These are phyloP conservation scores for Diachrysia chrysitis DNA, from an alignment of 2,888 invertebrate genomes.

Conservation along the genomic window DNA sequence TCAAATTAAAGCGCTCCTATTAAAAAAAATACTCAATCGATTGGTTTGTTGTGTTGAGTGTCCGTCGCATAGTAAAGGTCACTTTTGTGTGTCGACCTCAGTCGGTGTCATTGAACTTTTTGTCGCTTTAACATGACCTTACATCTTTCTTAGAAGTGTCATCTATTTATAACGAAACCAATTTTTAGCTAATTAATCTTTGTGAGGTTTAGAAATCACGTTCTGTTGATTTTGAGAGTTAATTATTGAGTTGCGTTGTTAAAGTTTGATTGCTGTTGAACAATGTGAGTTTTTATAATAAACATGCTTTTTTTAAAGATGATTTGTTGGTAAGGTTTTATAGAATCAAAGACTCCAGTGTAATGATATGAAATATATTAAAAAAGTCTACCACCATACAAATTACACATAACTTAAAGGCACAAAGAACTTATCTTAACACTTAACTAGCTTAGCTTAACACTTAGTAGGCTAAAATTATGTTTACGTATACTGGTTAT, in stretches of 20 bases:
- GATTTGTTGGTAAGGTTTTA: too few species aligned
- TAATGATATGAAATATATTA: too few species aligned
- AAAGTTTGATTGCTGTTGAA: neutral
- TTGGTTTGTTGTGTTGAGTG: conserved; percentile 14
- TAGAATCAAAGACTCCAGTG: too few species aligned
- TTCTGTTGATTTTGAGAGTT: neutral
- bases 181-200: conserved; percentile 14
- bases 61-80: conserved; percentile 42
- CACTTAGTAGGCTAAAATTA: too few species aligned
- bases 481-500: too few species aligned
- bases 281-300: too few species aligned
- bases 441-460: too few species aligned
- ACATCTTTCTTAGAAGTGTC: conserved; percentile 19
- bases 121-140: conserved; percentile 47
- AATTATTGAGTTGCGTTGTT: neutral
- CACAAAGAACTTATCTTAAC: too few species aligned
- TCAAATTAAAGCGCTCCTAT: neutral
- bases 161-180: conserved; percentile 40
- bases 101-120: conserved; percentile 56
- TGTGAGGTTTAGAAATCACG: neutral
- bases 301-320: too few species aligned
- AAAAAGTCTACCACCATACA: too few species aligned
- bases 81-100: conserved; percentile 31
- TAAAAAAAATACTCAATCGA: neutral
- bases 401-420: too few species aligned